Base-by-base conservation (phyloP, 2,888 invertebrate species). In the Drosophila formosana region DNA sequence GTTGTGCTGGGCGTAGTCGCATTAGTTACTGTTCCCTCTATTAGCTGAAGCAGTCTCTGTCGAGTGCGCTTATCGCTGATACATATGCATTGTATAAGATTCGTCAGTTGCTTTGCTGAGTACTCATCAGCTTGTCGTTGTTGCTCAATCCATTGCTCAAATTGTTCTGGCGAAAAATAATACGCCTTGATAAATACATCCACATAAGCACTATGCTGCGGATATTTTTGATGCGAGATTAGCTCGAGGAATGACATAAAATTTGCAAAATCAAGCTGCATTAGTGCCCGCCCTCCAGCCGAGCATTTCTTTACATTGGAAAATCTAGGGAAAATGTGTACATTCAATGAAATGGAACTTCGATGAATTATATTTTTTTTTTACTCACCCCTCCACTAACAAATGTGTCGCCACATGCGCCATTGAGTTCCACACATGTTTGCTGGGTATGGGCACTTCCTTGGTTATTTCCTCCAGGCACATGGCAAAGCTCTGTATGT, bases 211-310 rank as follows among this genome's bases (percentile, higher is more conserved):
- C 96, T 95, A 88, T 97, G 96, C 0, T 98, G 98, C 13, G 98
- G 94, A 3, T 98, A 98, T 89, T 96, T 95, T 6, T 98, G 91
- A 0, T 95, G 95, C 0, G 98, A 96, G 60, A 98, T 95, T 88
- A 96, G 95, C 92, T 99, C 98, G 56, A 98, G 93, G 91, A 98
- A 98, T 25, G 97, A 95, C 78, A 98, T 95, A 72, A 99, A 95
- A 91, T 99, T 99, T 6, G 98, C 97, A 89, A 98, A 99, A 93
- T 99, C 99, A 25, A 99, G 93, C 90, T 99, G 99, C 99, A 99
- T 99, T 8, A 99, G 93, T 0, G 98, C 99, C 41, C 99, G 93
- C 0, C 99, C 99, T 26, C 98, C 99, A 81, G 98, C 98, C 0
- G 98, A 96, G 92, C 99, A 99, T 91, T 98, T 98, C 72, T 96